These are phyloP conservation scores for Dolichoris vasculosae DNA, from an alignment of 1,140 invertebrate genomes.

Conservation along the genomic window DNA sequence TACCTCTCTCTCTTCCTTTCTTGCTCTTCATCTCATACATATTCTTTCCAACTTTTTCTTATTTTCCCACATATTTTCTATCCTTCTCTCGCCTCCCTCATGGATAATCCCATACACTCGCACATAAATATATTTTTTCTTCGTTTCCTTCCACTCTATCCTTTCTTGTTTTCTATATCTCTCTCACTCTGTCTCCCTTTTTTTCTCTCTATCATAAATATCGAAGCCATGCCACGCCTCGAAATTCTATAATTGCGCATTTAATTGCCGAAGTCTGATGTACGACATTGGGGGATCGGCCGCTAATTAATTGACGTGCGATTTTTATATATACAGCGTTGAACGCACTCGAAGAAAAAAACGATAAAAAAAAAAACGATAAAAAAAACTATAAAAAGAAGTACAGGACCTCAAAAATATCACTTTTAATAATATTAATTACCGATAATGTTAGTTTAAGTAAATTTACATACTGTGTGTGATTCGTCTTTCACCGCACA, in stretches of 20 bases:
- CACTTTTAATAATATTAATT: background rate
- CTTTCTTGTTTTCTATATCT: background rate
- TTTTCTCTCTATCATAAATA: conserved; percentile 46
- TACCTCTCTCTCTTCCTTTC: background rate
- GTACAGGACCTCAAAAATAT: background rate
- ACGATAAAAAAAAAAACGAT: background rate
- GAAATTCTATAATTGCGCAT: conserved; percentile 67
- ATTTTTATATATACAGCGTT: conserved; percentile 39
- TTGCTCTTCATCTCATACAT: conserved; percentile 5
- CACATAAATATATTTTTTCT: background rate
- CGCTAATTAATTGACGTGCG: conserved; percentile 63
- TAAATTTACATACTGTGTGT: conserved; percentile 15
- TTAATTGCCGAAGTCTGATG: conserved; percentile 66
- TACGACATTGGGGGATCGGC: conserved; percentile 57
- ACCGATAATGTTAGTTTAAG: background rate
- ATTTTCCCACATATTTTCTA: conserved; percentile 55
- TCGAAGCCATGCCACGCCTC: conserved; percentile 59
- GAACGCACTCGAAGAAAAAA: background rate
- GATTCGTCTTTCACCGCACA: background rate
- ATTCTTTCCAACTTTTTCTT: conserved; percentile 29
- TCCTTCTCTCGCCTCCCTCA: conserved; percentile 55
- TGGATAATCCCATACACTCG: background rate
- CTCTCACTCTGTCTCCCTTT: background rate
- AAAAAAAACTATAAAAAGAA: background rate
- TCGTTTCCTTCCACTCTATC: background rate